phyloP scores from a whole-genome alignment of 2,888 invertebrate genomes.

The Parnassius smintheus region DNA sequence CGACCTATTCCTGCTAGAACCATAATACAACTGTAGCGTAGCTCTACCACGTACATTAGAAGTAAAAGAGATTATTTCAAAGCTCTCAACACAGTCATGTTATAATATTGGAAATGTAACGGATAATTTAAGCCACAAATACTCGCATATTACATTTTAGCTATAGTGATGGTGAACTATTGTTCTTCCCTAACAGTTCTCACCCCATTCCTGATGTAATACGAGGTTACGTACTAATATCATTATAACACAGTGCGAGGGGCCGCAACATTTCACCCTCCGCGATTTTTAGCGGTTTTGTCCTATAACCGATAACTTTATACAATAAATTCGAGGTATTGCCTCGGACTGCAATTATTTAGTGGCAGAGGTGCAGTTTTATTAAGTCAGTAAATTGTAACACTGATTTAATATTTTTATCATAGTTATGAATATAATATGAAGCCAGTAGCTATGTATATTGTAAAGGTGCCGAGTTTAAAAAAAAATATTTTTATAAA shows the following conservation, averaged over 20 bases:
- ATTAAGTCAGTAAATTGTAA: neutral
- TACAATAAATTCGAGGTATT: conserved; percentile 36
- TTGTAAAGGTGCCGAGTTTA: too few relatives aligned
- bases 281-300: conserved; percentile 55
- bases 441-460: too few relatives aligned
- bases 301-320: conserved; percentile 44
- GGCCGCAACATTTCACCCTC: conserved; percentile 42
- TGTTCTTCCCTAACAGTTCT: conserved; percentile 26
- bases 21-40: too few relatives aligned
- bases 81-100: too few relatives aligned
- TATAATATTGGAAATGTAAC: too few relatives aligned
- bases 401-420: neutral
- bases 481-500: too few relatives aligned
- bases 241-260: conserved; percentile 52
- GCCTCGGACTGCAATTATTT: conserved; percentile 33
- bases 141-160: conserved; percentile 14
- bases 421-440: too few relatives aligned
- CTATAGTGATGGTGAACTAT: conserved; percentile 19
- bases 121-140: neutral
- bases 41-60: too few relatives aligned
- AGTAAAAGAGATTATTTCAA: too few relatives aligned
- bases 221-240: conserved; percentile 72
- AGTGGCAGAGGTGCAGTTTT: conserved; percentile 32
- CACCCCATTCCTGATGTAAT: conserved; percentile 46
- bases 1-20: too few relatives aligned